Evolutionary conservation across 2,888 invertebrate genomes (phyloP), one percentile per base, ranked within the genome.

Genomic region (Idaea biselata): DNA sequence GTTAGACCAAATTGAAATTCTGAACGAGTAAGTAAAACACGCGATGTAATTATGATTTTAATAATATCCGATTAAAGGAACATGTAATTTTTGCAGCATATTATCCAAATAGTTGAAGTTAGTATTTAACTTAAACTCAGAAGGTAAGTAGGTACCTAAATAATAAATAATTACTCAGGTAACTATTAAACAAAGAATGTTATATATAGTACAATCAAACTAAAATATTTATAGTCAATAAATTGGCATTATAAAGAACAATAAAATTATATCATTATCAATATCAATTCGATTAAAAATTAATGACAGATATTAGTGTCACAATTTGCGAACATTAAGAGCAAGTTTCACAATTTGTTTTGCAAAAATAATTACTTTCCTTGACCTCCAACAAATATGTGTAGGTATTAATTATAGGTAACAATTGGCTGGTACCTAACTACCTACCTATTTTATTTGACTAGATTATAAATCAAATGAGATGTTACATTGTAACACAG

Each of bases 291-390:
- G 65, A 69, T 71, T 70, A 70, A 70, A 68, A 61, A 62, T 56
- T 63, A 64, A 71, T 68, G 62, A 67, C 63, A 60, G 25, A 54
- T 58, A 70, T 70, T 67, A 70, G 67, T 66, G 69, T 63, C 66
- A 63, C 66, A 68, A 71, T 66, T 67, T 64, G 65, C 60, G 64
- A 68, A 66, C 68, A 70, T 69, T 71, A 61, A 65, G 73, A 73
- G 64, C 60, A 59, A 44, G 44, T 73, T 76, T 69, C 63, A 73
- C 65, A 59, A 65, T 70, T 70, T 63, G 32, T 62, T 60, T 54
- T 63, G 64, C 69, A 65, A 68, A 65, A 66, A 65, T 69, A 71
- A 75, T 72, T 68, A 66, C 68, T 81, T 78, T 79, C 77, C 64
- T 72, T 77, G 73, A 73, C 76, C 78, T 79, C 62, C 65, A 64